Evolutionary conservation across 1,140 invertebrate genomes (phyloP).

Genomic region (Lepidurus apus): DNA sequence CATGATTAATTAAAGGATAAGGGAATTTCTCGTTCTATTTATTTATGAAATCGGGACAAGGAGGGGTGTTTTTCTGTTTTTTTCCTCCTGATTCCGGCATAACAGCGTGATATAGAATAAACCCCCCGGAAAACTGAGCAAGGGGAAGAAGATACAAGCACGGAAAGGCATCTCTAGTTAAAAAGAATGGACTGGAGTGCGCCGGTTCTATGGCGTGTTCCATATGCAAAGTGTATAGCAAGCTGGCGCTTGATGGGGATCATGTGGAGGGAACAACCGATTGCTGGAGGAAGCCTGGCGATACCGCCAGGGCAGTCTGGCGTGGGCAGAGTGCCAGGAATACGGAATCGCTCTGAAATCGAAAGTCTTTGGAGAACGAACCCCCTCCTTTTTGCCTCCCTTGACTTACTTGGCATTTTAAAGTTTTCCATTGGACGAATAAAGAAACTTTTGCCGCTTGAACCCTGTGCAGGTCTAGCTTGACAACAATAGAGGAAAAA

Average conservation of each 20-base stretch:
- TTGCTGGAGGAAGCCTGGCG: constrained; percentile 10
- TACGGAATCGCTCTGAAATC: constrained; percentile 15
- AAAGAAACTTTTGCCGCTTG: neutral
- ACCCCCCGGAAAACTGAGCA: neutral
- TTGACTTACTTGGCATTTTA: neutral
- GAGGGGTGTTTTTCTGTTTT: too few species aligned
- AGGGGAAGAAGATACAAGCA: neutral
- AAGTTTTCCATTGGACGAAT: neutral
- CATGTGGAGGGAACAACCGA: constrained; percentile 20
- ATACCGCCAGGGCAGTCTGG: neutral
- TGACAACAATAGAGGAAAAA: neutral
- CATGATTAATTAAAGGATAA: too few species aligned
- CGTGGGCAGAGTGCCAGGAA: constrained; percentile 12
- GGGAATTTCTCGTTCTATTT: too few species aligned
- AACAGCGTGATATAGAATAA: neutral
- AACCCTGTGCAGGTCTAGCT: neutral
- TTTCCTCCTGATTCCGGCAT: neutral
- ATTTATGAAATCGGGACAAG: too few species aligned
- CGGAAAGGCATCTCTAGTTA: neutral
- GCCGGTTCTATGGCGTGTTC: neutral
- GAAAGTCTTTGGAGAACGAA: neutral
- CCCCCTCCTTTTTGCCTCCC: too few species aligned
- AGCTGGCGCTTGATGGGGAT: constrained; percentile 18
- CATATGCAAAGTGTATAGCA: constrained; percentile 22
- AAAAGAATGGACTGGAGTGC: neutral